phyloP scores from a whole-genome alignment of 2,113 vertebrate genomes.

The Syngnathoides biaculeatus region DNA sequence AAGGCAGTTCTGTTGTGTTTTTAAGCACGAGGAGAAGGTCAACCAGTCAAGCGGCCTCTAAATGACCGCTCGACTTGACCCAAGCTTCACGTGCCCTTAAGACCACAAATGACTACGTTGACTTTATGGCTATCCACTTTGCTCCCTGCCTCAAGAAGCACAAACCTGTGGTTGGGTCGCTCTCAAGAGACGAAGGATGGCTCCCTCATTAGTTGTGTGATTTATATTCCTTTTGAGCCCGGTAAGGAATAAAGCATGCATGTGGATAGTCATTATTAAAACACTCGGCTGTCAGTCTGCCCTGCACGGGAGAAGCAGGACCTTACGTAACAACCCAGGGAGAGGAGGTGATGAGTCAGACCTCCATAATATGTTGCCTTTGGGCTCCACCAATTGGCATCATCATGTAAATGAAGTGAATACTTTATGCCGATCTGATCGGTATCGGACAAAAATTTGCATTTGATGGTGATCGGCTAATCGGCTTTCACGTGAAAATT shows the following conservation, averaged over 20 bases:
- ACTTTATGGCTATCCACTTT: conserved; percentile 54
- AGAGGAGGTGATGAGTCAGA: conserved; percentile 11
- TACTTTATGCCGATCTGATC: no score
- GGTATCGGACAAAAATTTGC: no score
- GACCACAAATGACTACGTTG: conserved; percentile 65
- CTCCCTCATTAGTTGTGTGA: conserved; percentile 63
- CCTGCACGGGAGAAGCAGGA: conserved; percentile 46
- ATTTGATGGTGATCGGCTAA: no score
- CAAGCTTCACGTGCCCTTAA: conserved; percentile 44
- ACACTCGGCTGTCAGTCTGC: conserved; percentile 58
- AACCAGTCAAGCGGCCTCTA: conserved; percentile 54
- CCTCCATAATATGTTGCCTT: conserved; percentile 33
- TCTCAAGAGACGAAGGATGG: conserved; percentile 50
- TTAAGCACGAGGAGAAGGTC: conserved; percentile 34
- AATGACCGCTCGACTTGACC: conserved; percentile 64
- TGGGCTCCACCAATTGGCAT: conserved; percentile 46
- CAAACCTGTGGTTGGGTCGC: conserved; percentile 38
- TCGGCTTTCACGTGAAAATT: no score
- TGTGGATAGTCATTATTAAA: conserved; percentile 68
- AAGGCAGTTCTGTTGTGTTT: conserved; percentile 66
- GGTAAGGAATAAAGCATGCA: conserved; percentile 51
- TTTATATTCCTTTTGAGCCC: conserved; percentile 67
- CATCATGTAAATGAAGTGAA: conserved; percentile 58
- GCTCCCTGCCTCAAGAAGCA: conserved; percentile 41
- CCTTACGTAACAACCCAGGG: conserved; percentile 51